Conservation (phyloP, 2,888 invertebrate genomes). For the Leptopterna dolabrata region DNA sequence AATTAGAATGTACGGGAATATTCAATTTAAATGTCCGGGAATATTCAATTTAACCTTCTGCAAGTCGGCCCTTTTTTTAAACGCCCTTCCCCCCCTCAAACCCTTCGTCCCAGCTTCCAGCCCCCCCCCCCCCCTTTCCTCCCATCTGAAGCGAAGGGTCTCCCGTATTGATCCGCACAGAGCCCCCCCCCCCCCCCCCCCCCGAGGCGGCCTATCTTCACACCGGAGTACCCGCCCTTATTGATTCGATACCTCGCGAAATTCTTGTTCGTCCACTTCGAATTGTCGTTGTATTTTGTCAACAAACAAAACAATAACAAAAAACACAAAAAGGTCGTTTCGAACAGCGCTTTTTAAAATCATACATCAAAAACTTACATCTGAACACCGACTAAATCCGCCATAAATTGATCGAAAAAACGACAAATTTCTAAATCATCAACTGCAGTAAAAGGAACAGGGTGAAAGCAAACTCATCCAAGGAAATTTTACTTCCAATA, state of each 20-base stretch:
- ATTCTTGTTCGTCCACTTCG: no score
- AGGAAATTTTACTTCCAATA: neutral
- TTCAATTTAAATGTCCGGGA: no score
- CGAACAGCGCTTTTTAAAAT: no score
- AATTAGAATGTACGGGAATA: no score
- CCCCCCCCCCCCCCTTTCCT: neutral
- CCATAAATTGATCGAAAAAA: no score
- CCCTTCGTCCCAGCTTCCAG: neutral
- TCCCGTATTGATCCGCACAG: conserved; percentile 35
- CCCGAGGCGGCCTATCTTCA: neutral
- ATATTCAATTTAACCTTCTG: no score
- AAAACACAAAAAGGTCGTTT: no score
- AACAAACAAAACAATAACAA: no score
- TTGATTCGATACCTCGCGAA: conserved; percentile 25
- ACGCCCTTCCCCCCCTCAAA: neutral
- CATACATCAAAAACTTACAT: no score
- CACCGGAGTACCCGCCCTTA: conserved; percentile 40
- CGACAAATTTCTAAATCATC: neutral
- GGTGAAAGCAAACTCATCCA: neutral
- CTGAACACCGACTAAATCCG: no score
- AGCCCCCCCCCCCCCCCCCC: neutral
- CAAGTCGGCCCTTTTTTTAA: neutral
- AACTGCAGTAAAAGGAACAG: neutral
- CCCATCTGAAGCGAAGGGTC: neutral
- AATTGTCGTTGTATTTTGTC: no score